Evolutionary conservation across 2,797 vertebrate species (phyloP).

Genomic region (Alectoris magna): DNA sequence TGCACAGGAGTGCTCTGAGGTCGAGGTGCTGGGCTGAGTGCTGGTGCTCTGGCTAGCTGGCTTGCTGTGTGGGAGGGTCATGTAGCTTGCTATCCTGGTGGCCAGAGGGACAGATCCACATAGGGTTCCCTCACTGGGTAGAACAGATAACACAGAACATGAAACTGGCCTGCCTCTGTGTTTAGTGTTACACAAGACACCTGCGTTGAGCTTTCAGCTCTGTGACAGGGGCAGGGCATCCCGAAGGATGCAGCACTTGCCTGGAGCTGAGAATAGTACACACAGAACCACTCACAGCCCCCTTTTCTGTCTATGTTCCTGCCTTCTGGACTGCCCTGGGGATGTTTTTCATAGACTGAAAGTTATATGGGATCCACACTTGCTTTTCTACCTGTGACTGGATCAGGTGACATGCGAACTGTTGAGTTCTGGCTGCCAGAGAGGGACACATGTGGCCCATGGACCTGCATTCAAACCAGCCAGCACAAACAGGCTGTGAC

Average conservation of each 20-base stretch:
- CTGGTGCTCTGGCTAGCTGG: background rate
- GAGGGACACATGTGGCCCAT: background rate
- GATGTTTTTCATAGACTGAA: background rate
- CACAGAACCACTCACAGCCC: background rate
- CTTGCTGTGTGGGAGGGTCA: background rate
- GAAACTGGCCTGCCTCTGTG: background rate
- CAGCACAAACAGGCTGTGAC: background rate
- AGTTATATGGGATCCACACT: background rate
- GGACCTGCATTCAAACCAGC: fast-evolving
- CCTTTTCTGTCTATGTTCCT: fast-evolving
- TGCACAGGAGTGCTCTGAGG: background rate
- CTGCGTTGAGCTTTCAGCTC: background rate
- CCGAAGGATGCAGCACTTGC: background rate
- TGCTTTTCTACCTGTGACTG: background rate
- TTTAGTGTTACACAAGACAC: background rate
- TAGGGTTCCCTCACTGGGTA: background rate
- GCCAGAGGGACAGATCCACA: background rate
- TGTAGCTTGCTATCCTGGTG: background rate
- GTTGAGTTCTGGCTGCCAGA: background rate
- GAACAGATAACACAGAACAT: background rate
- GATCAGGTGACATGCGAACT: background rate
- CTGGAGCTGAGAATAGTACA: background rate
- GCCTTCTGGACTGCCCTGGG: background rate
- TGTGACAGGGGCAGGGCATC: background rate
- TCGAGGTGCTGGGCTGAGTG: background rate